Evolutionary conservation across 2,797 vertebrate genomes (phyloP), one percentile per base, ranked within the genome.

Genomic region (Oreonectes daqikongensis): DNA sequence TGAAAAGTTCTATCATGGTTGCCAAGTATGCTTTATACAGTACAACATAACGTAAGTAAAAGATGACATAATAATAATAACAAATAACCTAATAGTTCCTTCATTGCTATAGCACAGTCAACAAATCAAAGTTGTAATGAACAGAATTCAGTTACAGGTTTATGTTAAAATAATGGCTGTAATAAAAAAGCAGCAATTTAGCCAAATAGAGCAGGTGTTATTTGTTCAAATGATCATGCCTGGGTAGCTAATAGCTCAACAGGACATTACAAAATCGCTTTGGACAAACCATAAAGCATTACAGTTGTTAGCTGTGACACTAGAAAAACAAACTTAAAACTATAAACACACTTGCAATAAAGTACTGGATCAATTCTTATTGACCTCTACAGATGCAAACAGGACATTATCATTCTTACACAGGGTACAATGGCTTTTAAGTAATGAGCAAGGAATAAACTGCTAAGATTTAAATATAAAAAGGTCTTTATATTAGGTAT

Each of bases 181-280:
- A 82, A 85, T 91, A 91, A 92, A 81, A n/a, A 91, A 85, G 50
- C 22, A 75, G 75, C 84, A 83, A 87, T 90, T 91, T 88, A 69
- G 89, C 86, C 89, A 87, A 83, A 91, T 89, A 89, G 90, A 88
- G 82, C 70, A 82, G 85, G 84, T 88, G 86, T 88, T 88, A 90
- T 89, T 92, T 72, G 6, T 24, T 59, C 28, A 67, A 72, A 15
- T 69, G 60, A 61, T 60, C 10, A 35, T 8, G 42, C 20, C 52
- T 48, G n/a, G 66, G 57, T 35, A 40, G 1, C 5, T 76, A 68
- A 38, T 18, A 68, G 52, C 73, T 76, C 53, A 68, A 28, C 40
- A n/a, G 14, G 64, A 53, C 26, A 35, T 46, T 0, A 4, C 52
- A 60, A 68, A 76, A 76, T 35, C 65, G 55, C 50, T 44, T 68